phyloP scores from a whole-genome alignment of 2,113 vertebrate genomes.

The Psephotus haematonotus region DNA sequence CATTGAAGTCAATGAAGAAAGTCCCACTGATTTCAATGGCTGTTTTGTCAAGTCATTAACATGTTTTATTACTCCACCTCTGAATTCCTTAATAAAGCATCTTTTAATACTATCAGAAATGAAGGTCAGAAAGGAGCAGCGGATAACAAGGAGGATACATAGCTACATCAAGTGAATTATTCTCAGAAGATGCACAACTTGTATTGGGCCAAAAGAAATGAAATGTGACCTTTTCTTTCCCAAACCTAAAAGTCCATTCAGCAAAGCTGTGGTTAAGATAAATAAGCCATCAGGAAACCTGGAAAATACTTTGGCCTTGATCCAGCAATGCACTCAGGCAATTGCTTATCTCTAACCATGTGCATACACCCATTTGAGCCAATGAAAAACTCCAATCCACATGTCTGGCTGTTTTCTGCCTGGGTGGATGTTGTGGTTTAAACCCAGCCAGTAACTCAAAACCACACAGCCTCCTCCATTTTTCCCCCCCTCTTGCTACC shows the following conservation, averaged over 20 bases:
- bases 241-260: background rate
- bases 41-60: background rate
- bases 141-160: fast-evolving
- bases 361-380: background rate
- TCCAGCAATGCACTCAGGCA: background rate
- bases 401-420: background rate
- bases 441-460: background rate
- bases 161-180: background rate
- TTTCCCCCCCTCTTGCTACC: background rate
- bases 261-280: background rate
- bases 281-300: background rate
- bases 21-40: background rate
- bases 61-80: background rate
- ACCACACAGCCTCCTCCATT: background rate
- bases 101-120: background rate
- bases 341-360: background rate
- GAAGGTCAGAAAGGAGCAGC: background rate
- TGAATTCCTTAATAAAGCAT: background rate
- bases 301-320: background rate
- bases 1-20: background rate
- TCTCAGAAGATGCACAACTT: background rate
- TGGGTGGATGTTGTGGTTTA: background rate
- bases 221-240: background rate
- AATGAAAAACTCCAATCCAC: background rate
- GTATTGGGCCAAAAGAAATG: background rate